Conservation (phyloP, 2,888 invertebrate species). For the Myopa testacea region DNA sequence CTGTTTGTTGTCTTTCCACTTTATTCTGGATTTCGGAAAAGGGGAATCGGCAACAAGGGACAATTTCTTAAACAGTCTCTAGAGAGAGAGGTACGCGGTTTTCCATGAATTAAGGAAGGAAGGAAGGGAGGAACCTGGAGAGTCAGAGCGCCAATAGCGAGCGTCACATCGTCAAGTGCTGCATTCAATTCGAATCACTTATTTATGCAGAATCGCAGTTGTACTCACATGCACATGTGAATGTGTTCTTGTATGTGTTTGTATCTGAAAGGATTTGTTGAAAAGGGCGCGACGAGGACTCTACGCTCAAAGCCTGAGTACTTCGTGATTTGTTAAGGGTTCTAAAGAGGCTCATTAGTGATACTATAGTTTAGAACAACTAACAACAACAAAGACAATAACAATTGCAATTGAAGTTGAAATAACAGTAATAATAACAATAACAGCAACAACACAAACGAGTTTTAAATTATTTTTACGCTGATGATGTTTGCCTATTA, state of each 20-base stretch:
- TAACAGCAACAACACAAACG: not conserved
- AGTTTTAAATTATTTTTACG: conserved; percentile 1
- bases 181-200: too few relatives aligned
- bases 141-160: too few relatives aligned
- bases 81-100: not conserved
- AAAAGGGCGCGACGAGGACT: not conserved
- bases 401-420: not conserved
- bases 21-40: not conserved
- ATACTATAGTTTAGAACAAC: not conserved
- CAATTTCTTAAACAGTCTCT: not conserved
- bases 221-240: not conserved
- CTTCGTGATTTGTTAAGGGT: not conserved
- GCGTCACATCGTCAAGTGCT: too few relatives aligned
- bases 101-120: not conserved
- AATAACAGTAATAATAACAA: not conserved
- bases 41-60: not conserved
- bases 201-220: too few relatives aligned
- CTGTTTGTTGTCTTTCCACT: not conserved
- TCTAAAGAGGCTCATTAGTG: not conserved
- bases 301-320: not conserved
- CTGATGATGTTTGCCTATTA: not conserved
- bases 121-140: too few relatives aligned
- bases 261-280: conserved; percentile 1
- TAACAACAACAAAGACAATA: not conserved
- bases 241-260: not conserved